A percentile compares a stretch with the other conserved stretches of the same genome.
Evolutionary conservation across 1,140 invertebrate genomes (phyloP).

Genomic region (Asobara japonica): DNA sequence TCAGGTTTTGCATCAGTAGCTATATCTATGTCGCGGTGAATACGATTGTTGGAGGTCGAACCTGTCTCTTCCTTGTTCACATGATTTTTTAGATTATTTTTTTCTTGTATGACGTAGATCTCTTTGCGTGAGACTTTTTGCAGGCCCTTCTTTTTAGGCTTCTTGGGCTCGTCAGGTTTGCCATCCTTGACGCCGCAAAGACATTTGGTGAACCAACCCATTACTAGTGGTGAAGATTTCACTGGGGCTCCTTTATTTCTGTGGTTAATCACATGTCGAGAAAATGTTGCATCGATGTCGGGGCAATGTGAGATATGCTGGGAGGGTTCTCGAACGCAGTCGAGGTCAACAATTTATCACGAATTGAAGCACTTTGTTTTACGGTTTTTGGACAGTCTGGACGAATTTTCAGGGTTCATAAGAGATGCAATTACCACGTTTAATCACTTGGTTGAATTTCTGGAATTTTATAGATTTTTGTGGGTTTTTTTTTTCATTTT

Average conservation of each 20-base stretch:
- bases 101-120: constrained; percentile 11
- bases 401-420: too few relatives aligned
- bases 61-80: neutral
- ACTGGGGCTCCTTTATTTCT: neutral
- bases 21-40: neutral
- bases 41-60: neutral
- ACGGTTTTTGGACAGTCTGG: too few relatives aligned
- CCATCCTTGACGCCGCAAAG: constrained; percentile 35
- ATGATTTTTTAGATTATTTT: neutral
- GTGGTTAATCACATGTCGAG: neutral
- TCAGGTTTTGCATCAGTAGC: neutral
- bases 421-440: too few relatives aligned
- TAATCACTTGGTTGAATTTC: too few relatives aligned
- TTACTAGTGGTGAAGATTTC: neutral
- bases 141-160: constrained; percentile 10
- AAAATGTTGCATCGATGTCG: neutral
- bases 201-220: constrained; percentile 39
- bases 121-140: neutral
- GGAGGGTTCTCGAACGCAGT: too few relatives aligned
- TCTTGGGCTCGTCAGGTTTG: constrained; percentile 12
- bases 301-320: too few relatives aligned
- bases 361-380: too few relatives aligned
- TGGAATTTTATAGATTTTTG: too few relatives aligned
- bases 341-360: too few relatives aligned
- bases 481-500: too few relatives aligned